Conservation (phyloP, 2,888 invertebrate genomes). For the Hemicrepidius hirtus region DNA sequence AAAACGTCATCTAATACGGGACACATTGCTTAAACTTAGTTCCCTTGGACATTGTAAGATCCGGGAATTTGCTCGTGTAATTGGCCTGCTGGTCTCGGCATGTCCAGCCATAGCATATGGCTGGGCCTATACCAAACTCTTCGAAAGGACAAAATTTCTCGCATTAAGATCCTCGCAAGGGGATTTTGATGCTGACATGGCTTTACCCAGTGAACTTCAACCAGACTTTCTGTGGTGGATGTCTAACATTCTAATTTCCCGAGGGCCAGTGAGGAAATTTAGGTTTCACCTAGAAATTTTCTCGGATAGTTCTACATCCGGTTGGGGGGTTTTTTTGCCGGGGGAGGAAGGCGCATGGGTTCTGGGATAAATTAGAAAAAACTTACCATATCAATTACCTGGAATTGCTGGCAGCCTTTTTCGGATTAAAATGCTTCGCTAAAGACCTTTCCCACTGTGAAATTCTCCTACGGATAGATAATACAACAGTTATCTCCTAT, state of each 20-base stretch:
- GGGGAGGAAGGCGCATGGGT: conserved; percentile 49
- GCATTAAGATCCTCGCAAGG: conserved; percentile 29
- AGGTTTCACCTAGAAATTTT: conserved; percentile 56
- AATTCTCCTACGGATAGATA: conserved; percentile 56
- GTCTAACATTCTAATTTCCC: conserved; percentile 37
- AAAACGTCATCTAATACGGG: conserved; percentile 7
- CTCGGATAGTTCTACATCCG: conserved; percentile 56
- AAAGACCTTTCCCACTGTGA: conserved; percentile 39
- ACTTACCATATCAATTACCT: too few species aligned
- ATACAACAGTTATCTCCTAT: conserved; percentile 55
- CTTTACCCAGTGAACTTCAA: neutral
- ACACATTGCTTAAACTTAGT: neutral
- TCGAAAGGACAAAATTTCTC: conserved; percentile 50
- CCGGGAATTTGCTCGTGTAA: conserved; percentile 46
- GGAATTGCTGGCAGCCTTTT: too few species aligned
- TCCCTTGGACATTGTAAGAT: conserved; percentile 34
- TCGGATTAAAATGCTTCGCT: too few species aligned
- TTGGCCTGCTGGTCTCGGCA: conserved; percentile 50
- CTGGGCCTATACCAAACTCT: conserved; percentile 48
- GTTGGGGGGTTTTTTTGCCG: conserved; percentile 57
- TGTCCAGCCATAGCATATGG: conserved; percentile 56
- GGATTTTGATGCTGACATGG: conserved; percentile 29
- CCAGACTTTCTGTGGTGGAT: conserved; percentile 55
- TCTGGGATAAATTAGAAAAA: conserved; percentile 54
- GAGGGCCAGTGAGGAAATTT: conserved; percentile 42